Percentiles rank a stretch among this genome's conserved stretches.
phyloP scores from a whole-genome alignment of 1,140 invertebrate species.

The Zaprionus africanus region DNA sequence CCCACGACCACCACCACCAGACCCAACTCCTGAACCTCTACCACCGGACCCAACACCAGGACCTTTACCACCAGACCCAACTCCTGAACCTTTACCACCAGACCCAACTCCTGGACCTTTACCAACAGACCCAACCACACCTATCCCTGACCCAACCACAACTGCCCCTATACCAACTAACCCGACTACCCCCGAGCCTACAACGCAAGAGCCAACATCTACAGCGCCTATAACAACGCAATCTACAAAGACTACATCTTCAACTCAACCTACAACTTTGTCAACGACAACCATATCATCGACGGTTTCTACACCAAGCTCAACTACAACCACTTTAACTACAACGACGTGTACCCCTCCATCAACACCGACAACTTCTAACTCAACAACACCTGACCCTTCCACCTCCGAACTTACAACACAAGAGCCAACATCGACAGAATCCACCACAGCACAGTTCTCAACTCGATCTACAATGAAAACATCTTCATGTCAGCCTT shows the following conservation, averaged over 20 bases:
- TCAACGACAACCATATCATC: not conserved
- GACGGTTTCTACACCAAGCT: not conserved
- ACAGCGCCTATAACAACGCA: too few species aligned
- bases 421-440: too few species aligned
- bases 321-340: not conserved
- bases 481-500: not conserved
- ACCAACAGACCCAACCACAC: not conserved
- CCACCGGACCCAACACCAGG: conserved; percentile 2
- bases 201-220: too few species aligned
- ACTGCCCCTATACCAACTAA: not conserved
- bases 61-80: not conserved
- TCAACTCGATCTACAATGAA: too few species aligned
- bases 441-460: too few species aligned
- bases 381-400: not conserved
- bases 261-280: not conserved
- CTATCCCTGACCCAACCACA: not conserved
- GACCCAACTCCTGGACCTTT: not conserved
- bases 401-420: not conserved
- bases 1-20: not conserved
- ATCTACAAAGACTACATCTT: not conserved
- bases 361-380: not conserved
- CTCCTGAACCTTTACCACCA: not conserved
- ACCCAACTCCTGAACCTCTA: not conserved
- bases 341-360: not conserved
- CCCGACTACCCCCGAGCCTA: not conserved